These are phyloP conservation scores for Pteruthius melanotis DNA, from an alignment of 2,113 vertebrate genomes.

Conservation along the genomic window DNA sequence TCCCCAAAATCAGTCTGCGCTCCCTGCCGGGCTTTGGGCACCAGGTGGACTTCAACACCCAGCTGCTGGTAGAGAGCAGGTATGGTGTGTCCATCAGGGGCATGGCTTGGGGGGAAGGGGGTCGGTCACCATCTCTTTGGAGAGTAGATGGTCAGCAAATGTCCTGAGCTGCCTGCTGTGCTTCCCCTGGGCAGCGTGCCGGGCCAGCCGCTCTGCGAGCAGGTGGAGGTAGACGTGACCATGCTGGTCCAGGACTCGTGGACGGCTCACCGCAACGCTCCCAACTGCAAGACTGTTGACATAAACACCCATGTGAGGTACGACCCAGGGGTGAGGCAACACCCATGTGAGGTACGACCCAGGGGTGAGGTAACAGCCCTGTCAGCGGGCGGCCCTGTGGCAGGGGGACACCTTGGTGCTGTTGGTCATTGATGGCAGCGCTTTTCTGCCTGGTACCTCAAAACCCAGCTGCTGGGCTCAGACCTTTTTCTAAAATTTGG, in stretches of 20 bases:
- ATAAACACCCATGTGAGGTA: conserved; percentile 43
- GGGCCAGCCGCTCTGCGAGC: neutral
- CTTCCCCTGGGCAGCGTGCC: neutral
- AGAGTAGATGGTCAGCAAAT: neutral
- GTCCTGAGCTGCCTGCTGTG: neutral
- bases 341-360: neutral
- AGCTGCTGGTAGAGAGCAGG: conserved; percentile 55
- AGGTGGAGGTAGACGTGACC: conserved; percentile 35
- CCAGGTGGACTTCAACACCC: conserved; percentile 57
- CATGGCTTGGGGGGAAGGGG: fast-evolving
- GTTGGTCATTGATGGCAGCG: fast-evolving
- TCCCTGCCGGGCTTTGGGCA: conserved; percentile 52
- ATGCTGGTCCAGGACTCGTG: neutral
- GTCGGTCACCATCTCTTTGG: neutral
- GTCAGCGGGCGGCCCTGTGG: fast-evolving
- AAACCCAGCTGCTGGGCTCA: fast-evolving
- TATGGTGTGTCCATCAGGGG: neutral
- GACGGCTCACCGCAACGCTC: neutral
- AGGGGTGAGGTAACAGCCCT: neutral
- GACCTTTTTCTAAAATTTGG: neutral
- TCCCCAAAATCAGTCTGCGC: conserved; percentile 55
- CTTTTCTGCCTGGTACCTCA: no score
- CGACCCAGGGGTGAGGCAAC: neutral
- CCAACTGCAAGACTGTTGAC: conserved; percentile 44
- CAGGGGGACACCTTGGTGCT: neutral